Conservation (phyloP, 1,140 invertebrate species). For the Hermetia illucens region DNA sequence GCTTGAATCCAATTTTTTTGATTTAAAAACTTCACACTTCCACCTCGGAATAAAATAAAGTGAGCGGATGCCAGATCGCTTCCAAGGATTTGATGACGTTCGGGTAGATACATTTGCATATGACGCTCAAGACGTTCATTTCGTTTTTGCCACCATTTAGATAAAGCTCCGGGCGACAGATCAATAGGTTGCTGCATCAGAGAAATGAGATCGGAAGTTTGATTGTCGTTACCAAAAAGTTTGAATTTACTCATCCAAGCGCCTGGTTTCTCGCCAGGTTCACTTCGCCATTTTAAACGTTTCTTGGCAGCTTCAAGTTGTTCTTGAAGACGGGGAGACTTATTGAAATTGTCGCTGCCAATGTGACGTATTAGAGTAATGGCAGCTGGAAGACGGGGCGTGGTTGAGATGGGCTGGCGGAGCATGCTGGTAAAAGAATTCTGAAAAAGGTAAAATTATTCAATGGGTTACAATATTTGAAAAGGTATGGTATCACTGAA, state of each 20-base stretch:
- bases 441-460: too few relatives aligned
- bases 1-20: slow-evolving; percentile 41
- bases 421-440: too few relatives aligned
- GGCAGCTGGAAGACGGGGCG: too few relatives aligned
- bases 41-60: slow-evolving; percentile 50
- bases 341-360: too few relatives aligned
- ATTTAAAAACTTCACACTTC: slow-evolving; percentile 43
- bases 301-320: slow-evolving; percentile 25
- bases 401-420: too few relatives aligned
- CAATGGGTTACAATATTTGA: too few relatives aligned
- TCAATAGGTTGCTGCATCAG: slow-evolving; percentile 34
- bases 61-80: slow-evolving; percentile 58
- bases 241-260: slow-evolving; percentile 31
- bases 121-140: slow-evolving; percentile 22
- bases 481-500: too few relatives aligned
- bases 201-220: slow-evolving; percentile 27
- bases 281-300: slow-evolving; percentile 30
- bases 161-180: slow-evolving; percentile 26
- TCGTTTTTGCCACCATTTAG: slow-evolving; percentile 31
- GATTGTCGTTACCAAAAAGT: slow-evolving; percentile 29
- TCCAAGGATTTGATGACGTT: slow-evolving; percentile 39
- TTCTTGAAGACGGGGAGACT: too few relatives aligned
- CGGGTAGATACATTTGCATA: slow-evolving; percentile 32
- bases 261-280: slow-evolving; percentile 27
- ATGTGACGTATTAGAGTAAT: too few relatives aligned